A percentile compares a stretch with the other conserved stretches of the same genome.
phyloP scores from a whole-genome alignment of 2,888 invertebrate genomes.

The Xestia c-nigrum region DNA sequence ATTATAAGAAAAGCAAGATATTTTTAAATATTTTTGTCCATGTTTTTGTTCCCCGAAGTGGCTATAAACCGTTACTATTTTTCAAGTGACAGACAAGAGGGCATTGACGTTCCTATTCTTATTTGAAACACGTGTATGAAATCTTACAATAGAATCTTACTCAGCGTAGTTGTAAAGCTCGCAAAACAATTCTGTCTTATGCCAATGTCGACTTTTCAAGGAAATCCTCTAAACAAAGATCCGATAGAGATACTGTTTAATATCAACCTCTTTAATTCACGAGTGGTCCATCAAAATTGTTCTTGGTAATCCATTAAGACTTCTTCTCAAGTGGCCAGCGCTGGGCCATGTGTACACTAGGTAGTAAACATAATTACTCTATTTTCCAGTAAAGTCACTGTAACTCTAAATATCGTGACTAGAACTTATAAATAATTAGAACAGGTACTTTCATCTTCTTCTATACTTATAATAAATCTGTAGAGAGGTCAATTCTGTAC shows the following conservation, averaged over 20 bases:
- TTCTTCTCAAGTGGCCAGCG: slow-evolving; percentile 13
- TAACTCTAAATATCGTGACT: slow-evolving; percentile 31
- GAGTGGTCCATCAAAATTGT: slow-evolving; percentile 25
- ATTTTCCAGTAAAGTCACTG: slow-evolving; percentile 20
- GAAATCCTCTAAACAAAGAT: slow-evolving; percentile 21
- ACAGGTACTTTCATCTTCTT: no score
- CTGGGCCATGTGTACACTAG: neutral
- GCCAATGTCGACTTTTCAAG: neutral
- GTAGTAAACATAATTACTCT: slow-evolving; percentile 1
- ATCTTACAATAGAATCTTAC: neutral
- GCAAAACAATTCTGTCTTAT: slow-evolving; percentile 10
- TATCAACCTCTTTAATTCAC: slow-evolving; percentile 33
- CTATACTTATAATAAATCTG: no score
- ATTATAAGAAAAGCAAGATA: no score
- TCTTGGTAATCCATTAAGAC: slow-evolving; percentile 17
- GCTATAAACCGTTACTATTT: no score
- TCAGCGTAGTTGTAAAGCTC: neutral
- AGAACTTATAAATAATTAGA: slow-evolving; percentile 36
- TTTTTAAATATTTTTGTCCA: no score
- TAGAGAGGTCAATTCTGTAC: no score
- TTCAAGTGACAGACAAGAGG: no score
- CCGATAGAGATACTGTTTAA: slow-evolving; percentile 21
- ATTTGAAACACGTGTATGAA: neutral
- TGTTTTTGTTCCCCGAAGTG: no score
- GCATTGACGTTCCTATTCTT: neutral